phyloP scores from a whole-genome alignment of 64 coral and sea anemone species.

The Pachyseris speciosa region DNA sequence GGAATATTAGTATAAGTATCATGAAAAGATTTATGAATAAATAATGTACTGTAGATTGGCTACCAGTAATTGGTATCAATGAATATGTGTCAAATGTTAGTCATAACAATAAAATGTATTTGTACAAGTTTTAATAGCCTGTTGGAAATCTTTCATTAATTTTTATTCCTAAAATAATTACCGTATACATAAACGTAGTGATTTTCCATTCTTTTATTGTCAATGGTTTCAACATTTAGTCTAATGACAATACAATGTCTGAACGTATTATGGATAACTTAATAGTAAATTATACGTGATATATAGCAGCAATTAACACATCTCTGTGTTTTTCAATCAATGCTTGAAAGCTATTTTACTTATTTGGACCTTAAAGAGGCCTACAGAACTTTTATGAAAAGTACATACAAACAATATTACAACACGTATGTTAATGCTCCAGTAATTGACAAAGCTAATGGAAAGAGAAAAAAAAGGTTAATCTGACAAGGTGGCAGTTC shows the following conservation, averaged over 20 bases:
- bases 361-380: slow-evolving; percentile 60
- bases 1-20: too few relatives aligned
- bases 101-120: too few relatives aligned
- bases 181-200: background rate
- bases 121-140: too few relatives aligned
- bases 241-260: background rate
- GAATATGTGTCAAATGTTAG: too few relatives aligned
- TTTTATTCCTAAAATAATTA: too few relatives aligned
- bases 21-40: too few relatives aligned
- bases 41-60: too few relatives aligned
- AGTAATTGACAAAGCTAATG: background rate
- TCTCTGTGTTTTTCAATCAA: background rate
- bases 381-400: slow-evolving; percentile 94
- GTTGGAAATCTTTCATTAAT: too few relatives aligned
- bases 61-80: too few relatives aligned
- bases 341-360: slow-evolving; percentile 14
- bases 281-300: too few relatives aligned
- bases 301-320: background rate
- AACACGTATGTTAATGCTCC: background rate
- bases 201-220: background rate
- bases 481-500: too few relatives aligned
- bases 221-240: background rate
- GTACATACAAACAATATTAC: slow-evolving; percentile 53
- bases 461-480: background rate
- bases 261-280: background rate